Evolutionary conservation across 1,140 invertebrate genomes (phyloP), one percentile per base, ranked within the genome.

Genomic region (Tetramorium simillimum): DNA sequence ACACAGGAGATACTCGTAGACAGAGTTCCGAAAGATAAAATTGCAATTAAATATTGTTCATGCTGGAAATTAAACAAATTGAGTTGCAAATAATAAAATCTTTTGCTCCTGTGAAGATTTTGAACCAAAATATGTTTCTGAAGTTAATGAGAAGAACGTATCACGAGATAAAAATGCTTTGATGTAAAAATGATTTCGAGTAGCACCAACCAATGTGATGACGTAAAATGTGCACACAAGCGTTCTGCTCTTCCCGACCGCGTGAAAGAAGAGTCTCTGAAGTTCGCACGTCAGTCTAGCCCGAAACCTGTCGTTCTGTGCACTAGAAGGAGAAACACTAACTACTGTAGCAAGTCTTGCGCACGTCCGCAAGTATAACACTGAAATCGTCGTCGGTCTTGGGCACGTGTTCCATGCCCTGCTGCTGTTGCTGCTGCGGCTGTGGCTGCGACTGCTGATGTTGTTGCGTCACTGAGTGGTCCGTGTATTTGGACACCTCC

Each of bases 291-390:
- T 40, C 21, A 53, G 1, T 49, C 24, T 2, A 21, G 49, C 2
- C 5, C 21, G 24, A 82, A 58, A 40, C 1, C 18, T n/a, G 33
- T 51, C 33, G 46, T 53, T 46, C 7, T 49, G 18, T 82, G 53
- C 53, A 72, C 69, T 60, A 49, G 12, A 82, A 60, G 18, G 28
- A 87, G 37, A 88, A 88, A 85, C 85, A 94, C 94, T 95, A 98
- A 95, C 97, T 98, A 96, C 97, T 98, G 95, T 98, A 98, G 94
- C 97, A 98, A 37, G 98, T 98, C 93, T 98, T 98, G 82, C 98
- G 96, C 56, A 98, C 97, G 86, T 97, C 97, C 3, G 98, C 98
- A 58, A 98, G 94, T 90, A 98, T 98, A 86, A 98, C 97, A 95
- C 97, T 98, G 94, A 98, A 98, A 92, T 98, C 97, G 86, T 98